These are phyloP conservation scores for Teleopsis dalmanni DNA, from an alignment of 1,140 invertebrate species.

Conservation along the genomic window DNA sequence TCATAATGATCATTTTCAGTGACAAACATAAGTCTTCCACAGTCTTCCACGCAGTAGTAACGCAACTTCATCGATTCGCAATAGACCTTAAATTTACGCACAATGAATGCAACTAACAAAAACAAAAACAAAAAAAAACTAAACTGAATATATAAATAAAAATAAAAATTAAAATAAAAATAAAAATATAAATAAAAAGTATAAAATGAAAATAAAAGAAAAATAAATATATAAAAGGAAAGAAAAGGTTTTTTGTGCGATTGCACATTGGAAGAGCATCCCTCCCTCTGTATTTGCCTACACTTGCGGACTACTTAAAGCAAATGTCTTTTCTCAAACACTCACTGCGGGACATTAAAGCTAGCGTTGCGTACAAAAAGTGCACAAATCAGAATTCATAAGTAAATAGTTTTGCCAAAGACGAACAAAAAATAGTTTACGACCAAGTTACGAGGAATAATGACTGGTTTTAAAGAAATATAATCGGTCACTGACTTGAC, in stretches of 20 bases:
- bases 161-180: too few species aligned
- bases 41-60: too few species aligned
- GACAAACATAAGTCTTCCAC: background rate
- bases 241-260: background rate
- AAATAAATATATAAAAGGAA: too few species aligned
- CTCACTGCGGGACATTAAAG: too few species aligned
- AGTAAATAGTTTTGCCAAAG: conserved; percentile 6
- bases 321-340: background rate
- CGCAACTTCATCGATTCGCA: too few species aligned
- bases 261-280: background rate
- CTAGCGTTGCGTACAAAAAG: background rate
- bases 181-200: too few species aligned
- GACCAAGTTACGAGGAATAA: conserved; percentile 14
- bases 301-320: background rate
- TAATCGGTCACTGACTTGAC: conserved; percentile 15
- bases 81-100: too few species aligned
- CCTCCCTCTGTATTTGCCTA: background rate
- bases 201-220: too few species aligned
- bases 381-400: background rate
- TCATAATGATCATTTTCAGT: background rate
- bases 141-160: too few species aligned
- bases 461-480: conserved; percentile 13
- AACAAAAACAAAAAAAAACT: conserved; percentile 2
- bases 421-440: conserved; percentile 13
- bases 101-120: background rate